A percentile compares a stretch with the other conserved stretches of the same genome.
Evolutionary conservation across 2,888 invertebrate genomes (phyloP).

Genomic region (Eupeodes latifasciatus): DNA sequence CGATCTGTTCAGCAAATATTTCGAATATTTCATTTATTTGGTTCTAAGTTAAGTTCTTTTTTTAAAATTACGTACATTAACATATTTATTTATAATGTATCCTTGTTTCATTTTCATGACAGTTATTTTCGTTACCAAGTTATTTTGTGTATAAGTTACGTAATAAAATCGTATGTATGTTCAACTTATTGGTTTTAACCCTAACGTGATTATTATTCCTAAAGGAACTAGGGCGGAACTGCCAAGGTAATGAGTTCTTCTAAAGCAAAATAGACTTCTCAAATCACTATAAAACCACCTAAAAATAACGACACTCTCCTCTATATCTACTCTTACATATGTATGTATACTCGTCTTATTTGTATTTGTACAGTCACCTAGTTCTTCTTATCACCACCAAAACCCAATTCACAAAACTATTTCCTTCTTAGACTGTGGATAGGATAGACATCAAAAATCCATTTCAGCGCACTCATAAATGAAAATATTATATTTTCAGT

Average conservation of each 20-base stretch:
- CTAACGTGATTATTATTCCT: slow-evolving; percentile 32
- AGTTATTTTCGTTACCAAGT: not conserved
- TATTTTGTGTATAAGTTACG: not conserved
- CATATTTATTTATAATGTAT: too few species aligned
- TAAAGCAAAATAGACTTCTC: slow-evolving; percentile 15
- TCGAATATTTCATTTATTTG: too few species aligned
- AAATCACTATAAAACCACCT: not conserved
- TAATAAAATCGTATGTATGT: not conserved
- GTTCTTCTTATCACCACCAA: slow-evolving; percentile 9
- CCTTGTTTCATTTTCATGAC: not conserved
- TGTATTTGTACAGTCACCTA: not conserved
- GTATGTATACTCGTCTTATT: too few species aligned
- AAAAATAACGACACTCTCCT: not conserved
- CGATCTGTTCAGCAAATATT: too few species aligned
- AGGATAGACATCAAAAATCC: slow-evolving; percentile 45
- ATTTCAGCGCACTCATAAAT: slow-evolving; percentile 61
- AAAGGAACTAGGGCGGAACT: slow-evolving; percentile 8
- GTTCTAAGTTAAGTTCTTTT: too few species aligned
- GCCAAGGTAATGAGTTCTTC: slow-evolving; percentile 50
- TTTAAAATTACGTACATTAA: too few species aligned
- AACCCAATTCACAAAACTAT: slow-evolving; percentile 33
- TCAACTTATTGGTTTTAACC: not conserved
- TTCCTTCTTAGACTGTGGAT: slow-evolving; percentile 43
- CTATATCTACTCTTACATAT: not conserved
- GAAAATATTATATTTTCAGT: slow-evolving; percentile 68